These are phyloP conservation scores for Dendrocincla tyrannina DNA, from an alignment of 2,797 vertebrate species.

Conservation along the genomic window DNA sequence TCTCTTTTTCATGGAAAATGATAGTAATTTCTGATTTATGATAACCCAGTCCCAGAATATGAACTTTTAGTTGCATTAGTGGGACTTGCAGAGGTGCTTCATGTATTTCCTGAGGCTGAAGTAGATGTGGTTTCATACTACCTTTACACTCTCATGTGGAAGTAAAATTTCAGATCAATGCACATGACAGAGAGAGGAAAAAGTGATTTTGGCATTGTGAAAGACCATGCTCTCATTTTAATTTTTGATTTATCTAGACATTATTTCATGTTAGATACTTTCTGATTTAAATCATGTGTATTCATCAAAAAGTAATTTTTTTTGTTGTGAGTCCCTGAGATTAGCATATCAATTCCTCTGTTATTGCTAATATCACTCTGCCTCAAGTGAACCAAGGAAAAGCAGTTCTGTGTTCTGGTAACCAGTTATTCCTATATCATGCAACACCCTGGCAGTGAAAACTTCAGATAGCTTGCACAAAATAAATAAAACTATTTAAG, in stretches of 20 bases:
- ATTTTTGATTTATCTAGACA: neutral
- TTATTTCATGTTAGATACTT: neutral
- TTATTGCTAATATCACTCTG: neutral
- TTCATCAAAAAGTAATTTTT: neutral
- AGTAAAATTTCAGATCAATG: neutral
- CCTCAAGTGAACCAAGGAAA: neutral
- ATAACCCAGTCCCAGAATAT: neutral
- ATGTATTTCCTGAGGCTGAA: neutral
- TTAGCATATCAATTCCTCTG: neutral
- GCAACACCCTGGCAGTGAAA: neutral
- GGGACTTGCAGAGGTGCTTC: neutral
- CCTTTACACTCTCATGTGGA: neutral
- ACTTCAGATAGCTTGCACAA: neutral
- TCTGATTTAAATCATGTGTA: neutral
- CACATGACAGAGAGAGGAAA: neutral
- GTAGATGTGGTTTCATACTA: neutral
- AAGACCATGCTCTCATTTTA: neutral
- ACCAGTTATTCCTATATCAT: neutral
- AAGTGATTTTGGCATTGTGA: neutral
- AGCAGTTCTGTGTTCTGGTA: neutral
- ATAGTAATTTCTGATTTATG: neutral
- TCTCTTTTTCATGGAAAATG: neutral
- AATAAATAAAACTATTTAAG: neutral
- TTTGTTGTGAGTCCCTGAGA: neutral
- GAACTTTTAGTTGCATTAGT: neutral